Conservation (phyloP, 2,888 invertebrate species). For the Laspeyria flexula region DNA sequence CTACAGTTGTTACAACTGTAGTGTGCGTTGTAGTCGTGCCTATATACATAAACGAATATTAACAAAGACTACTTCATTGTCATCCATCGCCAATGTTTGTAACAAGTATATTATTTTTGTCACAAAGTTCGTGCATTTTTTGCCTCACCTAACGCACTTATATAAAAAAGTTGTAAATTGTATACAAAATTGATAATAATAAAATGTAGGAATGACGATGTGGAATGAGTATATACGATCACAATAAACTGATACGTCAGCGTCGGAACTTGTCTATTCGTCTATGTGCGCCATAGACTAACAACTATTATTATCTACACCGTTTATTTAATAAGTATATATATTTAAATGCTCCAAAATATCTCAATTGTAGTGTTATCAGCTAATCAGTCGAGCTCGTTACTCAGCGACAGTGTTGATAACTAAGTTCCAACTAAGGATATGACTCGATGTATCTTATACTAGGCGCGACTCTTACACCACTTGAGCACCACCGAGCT, state of each 20-base stretch:
- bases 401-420: constrained; percentile 4
- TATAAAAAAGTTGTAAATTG: constrained; percentile 29
- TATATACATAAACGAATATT: no score
- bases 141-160: constrained; percentile 11
- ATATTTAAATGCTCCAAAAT: constrained; percentile 48
- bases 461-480: constrained; percentile 27
- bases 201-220: constrained; percentile 57
- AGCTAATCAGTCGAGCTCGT: constrained; percentile 55
- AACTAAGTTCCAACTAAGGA: constrained; percentile 32
- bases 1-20: no score
- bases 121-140: constrained; percentile 16
- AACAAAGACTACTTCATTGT: constrained; percentile 9
- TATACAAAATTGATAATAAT: constrained; percentile 51
- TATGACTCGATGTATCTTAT: constrained; percentile 51
- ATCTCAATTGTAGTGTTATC: constrained; percentile 35
- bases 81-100: constrained; percentile 1
- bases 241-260: constrained; percentile 5
- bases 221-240: constrained; percentile 54
- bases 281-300: constrained; percentile 41
- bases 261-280: constrained; percentile 20
- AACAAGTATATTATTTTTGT: constrained; percentile 18
- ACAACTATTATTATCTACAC: constrained; percentile 26
- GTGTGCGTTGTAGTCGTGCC: no score
- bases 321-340: constrained; percentile 28
- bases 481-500: constrained; percentile 51